Base-by-base conservation (phyloP, 2,888 invertebrate genomes). In the Scaptomyza polygonia region DNA sequence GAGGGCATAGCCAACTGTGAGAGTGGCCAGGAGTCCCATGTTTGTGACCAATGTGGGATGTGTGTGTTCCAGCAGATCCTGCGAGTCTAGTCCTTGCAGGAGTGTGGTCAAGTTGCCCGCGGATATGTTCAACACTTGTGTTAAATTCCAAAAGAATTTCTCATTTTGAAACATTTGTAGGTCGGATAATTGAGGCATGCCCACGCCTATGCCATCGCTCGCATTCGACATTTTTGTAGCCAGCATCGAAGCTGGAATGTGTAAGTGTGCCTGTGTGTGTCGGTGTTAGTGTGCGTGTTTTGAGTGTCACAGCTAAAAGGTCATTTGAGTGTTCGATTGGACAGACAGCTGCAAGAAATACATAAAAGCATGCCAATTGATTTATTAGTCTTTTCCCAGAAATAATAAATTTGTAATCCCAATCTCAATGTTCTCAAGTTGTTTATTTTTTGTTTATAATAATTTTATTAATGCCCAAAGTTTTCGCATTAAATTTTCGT, bases 1-100 rank as follows among this genome's bases (percentile, higher is more conserved):
- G 44, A 92, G 71, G 0, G 93, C 92, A 91, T 97, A 97, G 65
- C 95, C 93, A n/a, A 95, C 92, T 3, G 95, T 96, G 74, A 96
- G 93, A 0, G 95, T 85, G 44, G 86, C 77, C 61, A 91, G 36
- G 21, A 91, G 67, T 3, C 88, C 79, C 71, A 89, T 61, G 29
- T 48, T 59, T 6, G 69, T 56, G 39, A 57, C 18, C 68, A 52
- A 58, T 21, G 67, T 54, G 44, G 71, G 40, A 11, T 44, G 32
- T 0, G 88, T 58, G 11, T 62, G 53, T 1, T 61, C 56, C 47
- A 56, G 43, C 12, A 73, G 67, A 49, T 80, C 71, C 67, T 72
- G 52, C 8, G 72, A 47, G 25, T 65, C 72, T n/a, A 83, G 36
- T n/a, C 58, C 68, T 12, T 86, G 70, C 44, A 88, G 67, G n/a